Evolutionary conservation across 2,113 vertebrate genomes (phyloP).

Genomic region (Talpa occidentalis): DNA sequence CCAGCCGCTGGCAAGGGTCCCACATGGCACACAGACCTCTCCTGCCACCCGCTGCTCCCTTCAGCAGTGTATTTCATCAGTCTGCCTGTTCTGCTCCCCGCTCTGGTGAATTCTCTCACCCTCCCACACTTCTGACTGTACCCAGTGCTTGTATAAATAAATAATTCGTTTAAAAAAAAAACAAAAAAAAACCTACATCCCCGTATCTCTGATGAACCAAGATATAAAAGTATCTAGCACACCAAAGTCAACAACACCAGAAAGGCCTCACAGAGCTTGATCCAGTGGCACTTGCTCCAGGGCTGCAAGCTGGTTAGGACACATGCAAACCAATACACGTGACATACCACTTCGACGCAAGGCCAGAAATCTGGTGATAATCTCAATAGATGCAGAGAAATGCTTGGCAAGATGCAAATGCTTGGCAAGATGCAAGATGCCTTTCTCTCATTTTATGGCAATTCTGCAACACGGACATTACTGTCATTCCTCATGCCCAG

Average conservation of each 20-base stretch:
- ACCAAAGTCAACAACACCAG: background rate
- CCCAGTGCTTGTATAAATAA: too few species aligned
- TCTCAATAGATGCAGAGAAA: background rate
- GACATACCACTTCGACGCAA: background rate
- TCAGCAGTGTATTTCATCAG: too few species aligned
- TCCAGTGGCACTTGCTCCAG: background rate
- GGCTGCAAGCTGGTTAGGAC: background rate
- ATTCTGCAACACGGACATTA: background rate
- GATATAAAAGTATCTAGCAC: too few species aligned
- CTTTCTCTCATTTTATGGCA: background rate
- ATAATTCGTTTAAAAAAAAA: too few species aligned
- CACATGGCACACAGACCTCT: too few species aligned
- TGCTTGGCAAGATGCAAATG: background rate
- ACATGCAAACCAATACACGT: too few species aligned
- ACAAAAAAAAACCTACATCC: background rate
- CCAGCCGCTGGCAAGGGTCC: too few species aligned
- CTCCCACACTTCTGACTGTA: too few species aligned
- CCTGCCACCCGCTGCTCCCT: too few species aligned
- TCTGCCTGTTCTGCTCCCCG: too few species aligned
- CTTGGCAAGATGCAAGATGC: background rate
- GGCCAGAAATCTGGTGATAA: background rate
- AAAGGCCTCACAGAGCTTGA: background rate
- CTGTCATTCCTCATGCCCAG: background rate
- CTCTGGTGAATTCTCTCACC: too few species aligned
- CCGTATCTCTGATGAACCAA: background rate